Base-by-base conservation (phyloP, 2,113 vertebrate genomes). In the Cinclus mexicanus region DNA sequence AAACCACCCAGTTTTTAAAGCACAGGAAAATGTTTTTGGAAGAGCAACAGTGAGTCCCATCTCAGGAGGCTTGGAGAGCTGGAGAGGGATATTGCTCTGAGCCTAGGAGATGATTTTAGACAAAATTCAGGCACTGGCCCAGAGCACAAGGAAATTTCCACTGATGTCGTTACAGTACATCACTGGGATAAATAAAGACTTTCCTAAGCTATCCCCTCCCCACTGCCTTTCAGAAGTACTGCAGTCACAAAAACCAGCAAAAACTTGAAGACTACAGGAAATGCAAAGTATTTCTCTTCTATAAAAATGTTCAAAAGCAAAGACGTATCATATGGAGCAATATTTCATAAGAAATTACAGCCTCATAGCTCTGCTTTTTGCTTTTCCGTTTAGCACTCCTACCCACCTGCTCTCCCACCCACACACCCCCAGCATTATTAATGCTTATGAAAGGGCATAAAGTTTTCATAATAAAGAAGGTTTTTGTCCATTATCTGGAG, bases 331-430 rank as follows among this genome's bases (percentile, higher is more conserved):
- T 10, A 93, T 10, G 33, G 84, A 93, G 93, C 90, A 93, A 59
- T 41, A 83, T 55, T 91, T 91, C 31, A 25, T 39, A 39, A 37
- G 59, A 88, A 95, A 95, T 95, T 83, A 93, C 6, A 88, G 93
- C n/a, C 74, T 90, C 76, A 29, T 22, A 80, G 25, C 46, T 70
- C 59, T 65, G 55, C 52, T 69, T 74, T 94, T 93, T 74, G 72
- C 64, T 88, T 94, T 93, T 39, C 68, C 78, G 65, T 93, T 90
- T 78, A 56, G 29, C 52, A 41, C n/a, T 86, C 63, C 90, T 78
- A 69, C 72, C 79, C n/a, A 75, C 90, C 55, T 80, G 90, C 47
- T 94, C 75, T 93, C 75, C 87, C 82, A 83, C 95, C 71, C 82
- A 83, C 95, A 61, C 50, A 55, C 2, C 57, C 55, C 41, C 47